A percentile compares a stretch with the other conserved stretches of the same genome.
These are phyloP conservation scores for Sphecodes monilicornis DNA, from an alignment of 2,888 invertebrate species.

Conservation along the genomic window DNA sequence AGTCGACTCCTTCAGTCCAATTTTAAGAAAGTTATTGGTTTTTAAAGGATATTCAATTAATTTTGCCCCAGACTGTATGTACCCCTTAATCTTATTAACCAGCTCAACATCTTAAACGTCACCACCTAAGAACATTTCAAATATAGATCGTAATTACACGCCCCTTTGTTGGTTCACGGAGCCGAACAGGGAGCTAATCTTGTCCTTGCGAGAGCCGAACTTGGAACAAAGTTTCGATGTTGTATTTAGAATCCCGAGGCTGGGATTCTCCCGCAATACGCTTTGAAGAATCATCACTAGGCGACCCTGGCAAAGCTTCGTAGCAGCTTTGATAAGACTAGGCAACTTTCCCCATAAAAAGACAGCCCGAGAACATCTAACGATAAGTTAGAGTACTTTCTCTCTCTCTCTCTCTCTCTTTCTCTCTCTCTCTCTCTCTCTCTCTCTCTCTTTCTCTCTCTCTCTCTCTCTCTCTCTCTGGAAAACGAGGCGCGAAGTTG, in stretches of 20 bases:
- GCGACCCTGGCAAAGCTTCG: not conserved
- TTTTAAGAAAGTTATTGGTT: no score
- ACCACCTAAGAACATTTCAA: no score
- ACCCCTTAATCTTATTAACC: no score
- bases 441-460: not conserved
- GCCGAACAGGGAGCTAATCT: not conserved
- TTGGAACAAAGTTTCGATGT: not conserved
- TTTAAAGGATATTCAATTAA: no score
- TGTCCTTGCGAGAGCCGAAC: not conserved
- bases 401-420: no score
- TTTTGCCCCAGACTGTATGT: no score
- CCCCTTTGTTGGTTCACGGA: not conserved
- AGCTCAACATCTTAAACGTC: no score
- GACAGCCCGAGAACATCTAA: not conserved
- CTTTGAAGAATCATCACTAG: not conserved
- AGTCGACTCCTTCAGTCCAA: no score
- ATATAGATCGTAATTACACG: no score
- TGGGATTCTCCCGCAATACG: not conserved
- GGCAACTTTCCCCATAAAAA: not conserved
- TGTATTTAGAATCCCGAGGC: not conserved
- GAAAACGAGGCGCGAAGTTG: not conserved
- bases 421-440: no score
- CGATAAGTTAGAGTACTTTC: not conserved
- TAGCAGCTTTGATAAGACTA: not conserved
- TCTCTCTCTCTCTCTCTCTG: no score